Conservation (phyloP, 2,113 vertebrate species). For the Peromyscus leucopus region DNA sequence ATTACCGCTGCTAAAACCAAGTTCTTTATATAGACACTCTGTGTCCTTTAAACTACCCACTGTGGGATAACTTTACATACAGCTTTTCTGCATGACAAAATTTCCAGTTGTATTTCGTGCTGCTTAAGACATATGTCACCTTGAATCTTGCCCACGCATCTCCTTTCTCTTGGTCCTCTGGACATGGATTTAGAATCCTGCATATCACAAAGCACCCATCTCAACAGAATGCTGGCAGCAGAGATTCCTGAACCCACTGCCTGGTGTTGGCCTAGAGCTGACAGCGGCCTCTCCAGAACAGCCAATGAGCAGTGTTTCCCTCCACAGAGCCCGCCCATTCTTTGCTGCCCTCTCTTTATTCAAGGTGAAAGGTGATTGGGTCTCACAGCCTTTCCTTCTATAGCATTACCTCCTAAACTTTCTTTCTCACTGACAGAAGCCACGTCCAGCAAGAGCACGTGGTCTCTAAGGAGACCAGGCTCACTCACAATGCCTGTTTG, state of each 20-base stretch:
- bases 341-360: neutral
- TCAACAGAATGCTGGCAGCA: neutral
- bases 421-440: conserved; percentile 46
- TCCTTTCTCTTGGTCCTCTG: conserved; percentile 53
- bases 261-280: neutral
- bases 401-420: neutral
- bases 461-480: neutral
- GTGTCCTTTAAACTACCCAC: conserved; percentile 7
- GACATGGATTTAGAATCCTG: conserved; percentile 48
- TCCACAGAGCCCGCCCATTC: neutral
- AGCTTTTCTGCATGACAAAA: conserved; percentile 47
- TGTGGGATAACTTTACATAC: neutral
- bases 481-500: neutral
- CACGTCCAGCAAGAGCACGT: neutral
- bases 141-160: neutral
- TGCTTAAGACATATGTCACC: conserved; percentile 14
- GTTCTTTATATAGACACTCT: neutral
- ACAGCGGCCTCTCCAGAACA: neutral
- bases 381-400: neutral
- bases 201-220: neutral
- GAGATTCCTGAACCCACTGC: neutral
- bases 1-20: conserved; percentile 61
- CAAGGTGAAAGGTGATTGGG: neutral
- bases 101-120: conserved; percentile 56
- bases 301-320: neutral